A percentile compares a stretch with the other conserved stretches of the same genome.
Evolutionary conservation across 2,113 vertebrate genomes (phyloP).

Genomic region (Eulacestoma nigropectus): DNA sequence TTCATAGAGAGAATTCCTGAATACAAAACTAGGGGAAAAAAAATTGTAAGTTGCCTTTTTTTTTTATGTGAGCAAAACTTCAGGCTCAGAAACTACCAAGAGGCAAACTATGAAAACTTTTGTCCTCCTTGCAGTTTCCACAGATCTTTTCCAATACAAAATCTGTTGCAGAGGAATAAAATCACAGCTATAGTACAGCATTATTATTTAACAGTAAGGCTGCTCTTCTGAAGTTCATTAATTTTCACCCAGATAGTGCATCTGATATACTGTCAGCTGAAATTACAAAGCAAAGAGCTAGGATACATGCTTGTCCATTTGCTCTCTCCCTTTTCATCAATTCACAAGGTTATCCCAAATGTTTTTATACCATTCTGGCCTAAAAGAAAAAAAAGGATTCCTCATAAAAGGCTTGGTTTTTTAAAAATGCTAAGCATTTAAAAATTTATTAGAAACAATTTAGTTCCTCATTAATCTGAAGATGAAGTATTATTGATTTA

Average conservation of each 20-base stretch:
- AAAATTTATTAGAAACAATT: slow-evolving; percentile 71
- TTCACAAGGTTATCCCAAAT: slow-evolving; percentile 57
- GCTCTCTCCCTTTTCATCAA: slow-evolving; percentile 7
- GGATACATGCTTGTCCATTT: neutral
- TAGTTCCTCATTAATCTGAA: slow-evolving; percentile 63
- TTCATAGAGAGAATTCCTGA: neutral
- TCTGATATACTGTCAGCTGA: neutral
- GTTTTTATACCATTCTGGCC: slow-evolving; percentile 37
- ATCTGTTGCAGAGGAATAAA: neutral
- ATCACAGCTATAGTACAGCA: neutral
- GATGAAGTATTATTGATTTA: slow-evolving; percentile 70
- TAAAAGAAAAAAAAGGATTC: slow-evolving; percentile 29
- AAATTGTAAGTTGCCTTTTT: fast-evolving
- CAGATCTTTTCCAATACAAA: neutral
- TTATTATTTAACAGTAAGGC: neutral
- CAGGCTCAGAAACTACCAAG: neutral
- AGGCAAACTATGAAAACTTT: neutral
- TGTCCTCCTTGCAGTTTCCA: neutral
- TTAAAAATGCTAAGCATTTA: slow-evolving; percentile 68
- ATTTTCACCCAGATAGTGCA: neutral
- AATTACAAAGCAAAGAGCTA: slow-evolving; percentile 40
- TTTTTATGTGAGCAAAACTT: neutral
- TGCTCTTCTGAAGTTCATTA: neutral
- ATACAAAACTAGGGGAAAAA: neutral
- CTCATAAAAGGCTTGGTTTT: slow-evolving; percentile 64